These are phyloP conservation scores for Papilio gigon DNA, from an alignment of 2,888 invertebrate genomes.

Conservation along the genomic window DNA sequence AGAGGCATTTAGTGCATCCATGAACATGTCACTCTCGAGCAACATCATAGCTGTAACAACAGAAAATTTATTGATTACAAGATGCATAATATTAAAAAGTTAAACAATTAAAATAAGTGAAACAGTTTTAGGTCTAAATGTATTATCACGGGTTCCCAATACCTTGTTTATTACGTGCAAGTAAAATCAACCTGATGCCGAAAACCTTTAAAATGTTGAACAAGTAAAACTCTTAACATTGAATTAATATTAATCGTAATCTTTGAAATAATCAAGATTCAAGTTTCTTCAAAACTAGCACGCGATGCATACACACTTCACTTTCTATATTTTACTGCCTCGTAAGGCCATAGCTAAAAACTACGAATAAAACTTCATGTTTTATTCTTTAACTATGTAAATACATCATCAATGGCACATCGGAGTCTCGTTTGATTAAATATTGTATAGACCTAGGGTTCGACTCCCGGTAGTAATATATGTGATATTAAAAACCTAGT, in stretches of 20 bases:
- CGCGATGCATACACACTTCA: not conserved
- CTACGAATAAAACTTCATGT: not conserved
- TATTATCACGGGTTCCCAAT: conserved; percentile 42
- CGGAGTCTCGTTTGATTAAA: not conserved
- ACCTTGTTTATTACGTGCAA: conserved; percentile 1
- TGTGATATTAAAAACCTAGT: not conserved
- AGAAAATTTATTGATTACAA: conserved; percentile 41
- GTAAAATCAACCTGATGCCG: too few relatives aligned
- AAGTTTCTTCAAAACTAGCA: not conserved
- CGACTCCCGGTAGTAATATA: not conserved
- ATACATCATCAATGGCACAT: not conserved
- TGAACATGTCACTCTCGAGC: conserved; percentile 96
- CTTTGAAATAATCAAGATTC: not conserved
- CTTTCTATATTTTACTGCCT: not conserved
- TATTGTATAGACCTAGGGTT: not conserved
- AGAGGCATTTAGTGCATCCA: conserved; percentile 93
- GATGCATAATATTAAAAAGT: not conserved
- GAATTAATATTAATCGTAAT: not conserved
- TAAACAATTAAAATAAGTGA: not conserved
- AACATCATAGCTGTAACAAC: conserved; percentile 86
- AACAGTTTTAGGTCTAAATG: conserved; percentile 45
- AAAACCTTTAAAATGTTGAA: too few relatives aligned
- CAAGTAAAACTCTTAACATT: not conserved
- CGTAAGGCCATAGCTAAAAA: not conserved
- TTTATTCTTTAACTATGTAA: not conserved